Evolutionary conservation across 2,113 vertebrate genomes (phyloP).

Genomic region (Perca fluviatilis): DNA sequence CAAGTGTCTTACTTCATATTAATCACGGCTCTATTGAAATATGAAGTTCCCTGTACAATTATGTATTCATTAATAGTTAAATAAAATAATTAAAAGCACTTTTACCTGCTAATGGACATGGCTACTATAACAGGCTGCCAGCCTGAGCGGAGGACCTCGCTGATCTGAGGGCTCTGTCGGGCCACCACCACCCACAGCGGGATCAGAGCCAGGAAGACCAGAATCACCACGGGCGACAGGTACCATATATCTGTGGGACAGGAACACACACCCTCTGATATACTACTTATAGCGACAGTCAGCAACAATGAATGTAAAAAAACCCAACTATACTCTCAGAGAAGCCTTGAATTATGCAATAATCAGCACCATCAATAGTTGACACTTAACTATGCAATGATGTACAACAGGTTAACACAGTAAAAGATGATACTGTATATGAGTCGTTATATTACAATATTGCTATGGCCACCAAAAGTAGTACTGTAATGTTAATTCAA

Average conservation of each 20-base stretch:
- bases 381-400: neutral
- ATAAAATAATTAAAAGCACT: neutral
- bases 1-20: neutral
- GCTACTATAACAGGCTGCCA: slow-evolving; percentile 96
- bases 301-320: neutral
- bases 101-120: slow-evolving; percentile 96
- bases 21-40: neutral
- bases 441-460: neutral
- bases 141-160: slow-evolving; percentile 90
- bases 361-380: neutral
- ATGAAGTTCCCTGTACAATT: neutral
- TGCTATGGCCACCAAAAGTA: neutral
- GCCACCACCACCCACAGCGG: slow-evolving; percentile 91
- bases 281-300: neutral
- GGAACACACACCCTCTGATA: neutral
- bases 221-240: slow-evolving; percentile 88
- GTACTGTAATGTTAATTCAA: neutral
- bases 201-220: slow-evolving; percentile 88
- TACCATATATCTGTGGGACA: slow-evolving; percentile 86
- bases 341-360: neutral
- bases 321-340: neutral
- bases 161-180: slow-evolving; percentile 86
- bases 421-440: neutral
- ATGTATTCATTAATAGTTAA: neutral
- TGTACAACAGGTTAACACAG: neutral